A percentile compares a stretch with the other conserved stretches of the same genome.
These are phyloP conservation scores for Nothura maculosa DNA, from an alignment of 2,797 vertebrate species.

Conservation along the genomic window DNA sequence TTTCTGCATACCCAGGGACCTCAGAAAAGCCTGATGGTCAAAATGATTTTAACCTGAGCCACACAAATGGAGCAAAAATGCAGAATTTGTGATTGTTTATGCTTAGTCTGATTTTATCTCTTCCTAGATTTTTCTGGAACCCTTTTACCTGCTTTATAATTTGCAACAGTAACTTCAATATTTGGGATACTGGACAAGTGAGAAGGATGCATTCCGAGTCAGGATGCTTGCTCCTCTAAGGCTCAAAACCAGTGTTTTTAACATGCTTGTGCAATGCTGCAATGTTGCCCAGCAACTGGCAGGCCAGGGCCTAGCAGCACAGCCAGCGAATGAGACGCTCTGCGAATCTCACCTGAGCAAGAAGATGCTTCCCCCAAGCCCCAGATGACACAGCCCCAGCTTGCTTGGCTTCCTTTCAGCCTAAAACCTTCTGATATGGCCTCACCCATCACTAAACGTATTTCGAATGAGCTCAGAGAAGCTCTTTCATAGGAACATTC, in stretches of 20 bases:
- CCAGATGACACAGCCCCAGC: background rate
- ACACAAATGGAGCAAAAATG: background rate
- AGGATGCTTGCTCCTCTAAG: conserved; percentile 31
- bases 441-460: background rate
- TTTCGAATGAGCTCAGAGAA: background rate
- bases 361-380: background rate
- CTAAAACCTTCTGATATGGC: background rate
- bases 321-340: conserved; percentile 33
- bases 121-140: background rate
- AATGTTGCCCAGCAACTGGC: conserved; percentile 72
- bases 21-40: conserved; percentile 2
- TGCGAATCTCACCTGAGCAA: background rate
- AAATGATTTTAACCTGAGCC: conserved; percentile 13
- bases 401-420: background rate
- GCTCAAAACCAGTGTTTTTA: conserved; percentile 64
- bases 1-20: background rate
- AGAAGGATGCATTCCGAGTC: conserved; percentile 21
- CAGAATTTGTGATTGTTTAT: background rate
- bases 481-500: fast-evolving
- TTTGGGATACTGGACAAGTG: conserved; percentile 27
- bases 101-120: background rate
- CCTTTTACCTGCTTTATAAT: conserved; percentile 5
- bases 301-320: conserved; percentile 42
- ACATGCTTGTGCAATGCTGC: conserved; percentile 60
- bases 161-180: background rate